Evolutionary conservation across 2,888 invertebrate species (phyloP), one percentile per base, ranked within the genome.

Genomic region (Trisateles emortualis): DNA sequence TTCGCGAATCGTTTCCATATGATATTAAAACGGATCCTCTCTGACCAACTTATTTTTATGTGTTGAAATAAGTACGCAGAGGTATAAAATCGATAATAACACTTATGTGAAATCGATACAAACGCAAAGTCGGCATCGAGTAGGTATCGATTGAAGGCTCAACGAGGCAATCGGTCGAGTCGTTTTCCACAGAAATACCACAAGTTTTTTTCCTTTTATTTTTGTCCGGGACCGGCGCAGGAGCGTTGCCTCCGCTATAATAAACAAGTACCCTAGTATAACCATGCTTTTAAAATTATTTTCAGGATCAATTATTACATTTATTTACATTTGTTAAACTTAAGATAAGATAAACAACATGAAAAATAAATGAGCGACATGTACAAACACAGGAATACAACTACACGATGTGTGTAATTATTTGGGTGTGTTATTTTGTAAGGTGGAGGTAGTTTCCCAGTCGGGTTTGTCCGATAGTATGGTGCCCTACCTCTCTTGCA

Each of bases 201-300:
- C 76, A 44, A 13, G 83, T 85, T 88, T 89, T 87, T 85, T 76
- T 74, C n/a, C 75, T 81, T 75, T 88, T 87, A 84, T 86, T 90
- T 87, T 80, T 80, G 78, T 80, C 77, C 76, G 68, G 61, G 68
- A 64, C 65, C 76, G 79, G 73, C 81, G 80, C 85, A 87, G 86
- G 90, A 86, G 88, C 91, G 84, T 82, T 89, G 90, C 86, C 89
- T 87, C 73, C 76, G 71, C 73, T 78, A 78, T 82, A 81, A 83
- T 84, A 84, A 87, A 84, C 83, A 83, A 81, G 81, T 77, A 76
- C 64, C 52, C 38, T 64, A 70, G 51, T 72, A 76, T 80, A 69
- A 46, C 87, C 81, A 83, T 73, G 44, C 53, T 73, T 62, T 48
- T 11, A 17, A 36, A 33, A n/a, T 24, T 44, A 19, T 52, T 56